Evolutionary conservation across 2,888 invertebrate species (phyloP).

Genomic region (Drosophila robusta): DNA sequence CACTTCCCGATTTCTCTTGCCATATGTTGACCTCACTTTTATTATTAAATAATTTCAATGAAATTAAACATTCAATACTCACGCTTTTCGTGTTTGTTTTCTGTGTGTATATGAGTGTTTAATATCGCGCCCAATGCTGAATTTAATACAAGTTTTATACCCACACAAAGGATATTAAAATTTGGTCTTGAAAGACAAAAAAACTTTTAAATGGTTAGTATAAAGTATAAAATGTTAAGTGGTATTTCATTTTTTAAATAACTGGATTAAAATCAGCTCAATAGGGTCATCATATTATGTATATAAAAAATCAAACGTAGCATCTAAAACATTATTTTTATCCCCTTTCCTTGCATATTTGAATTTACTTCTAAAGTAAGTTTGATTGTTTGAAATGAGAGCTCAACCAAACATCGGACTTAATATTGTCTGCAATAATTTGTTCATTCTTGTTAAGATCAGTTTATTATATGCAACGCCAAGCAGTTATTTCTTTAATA

Average conservation of each 20-base stretch:
- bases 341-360: neutral
- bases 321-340: no score
- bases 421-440: neutral
- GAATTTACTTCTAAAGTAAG: no score
- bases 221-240: no score
- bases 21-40: conserved; percentile 49
- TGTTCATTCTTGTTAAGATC: neutral
- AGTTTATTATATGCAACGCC: neutral
- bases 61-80: conserved; percentile 48
- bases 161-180: neutral
- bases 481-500: no score
- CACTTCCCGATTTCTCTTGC: conserved; percentile 31
- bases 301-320: no score
- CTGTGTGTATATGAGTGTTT: conserved; percentile 7
- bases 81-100: conserved; percentile 2
- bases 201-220: neutral
- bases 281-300: neutral
- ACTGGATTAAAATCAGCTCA: no score
- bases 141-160: conserved; percentile 10
- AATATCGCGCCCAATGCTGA: conserved; percentile 17
- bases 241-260: no score
- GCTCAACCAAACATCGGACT: no score
- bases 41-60: conserved; percentile 56
- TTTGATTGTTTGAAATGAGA: no score
- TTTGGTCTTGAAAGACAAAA: neutral